Base-by-base conservation (phyloP, 2,113 vertebrate genomes). In the Oreochromis spilurus region DNA sequence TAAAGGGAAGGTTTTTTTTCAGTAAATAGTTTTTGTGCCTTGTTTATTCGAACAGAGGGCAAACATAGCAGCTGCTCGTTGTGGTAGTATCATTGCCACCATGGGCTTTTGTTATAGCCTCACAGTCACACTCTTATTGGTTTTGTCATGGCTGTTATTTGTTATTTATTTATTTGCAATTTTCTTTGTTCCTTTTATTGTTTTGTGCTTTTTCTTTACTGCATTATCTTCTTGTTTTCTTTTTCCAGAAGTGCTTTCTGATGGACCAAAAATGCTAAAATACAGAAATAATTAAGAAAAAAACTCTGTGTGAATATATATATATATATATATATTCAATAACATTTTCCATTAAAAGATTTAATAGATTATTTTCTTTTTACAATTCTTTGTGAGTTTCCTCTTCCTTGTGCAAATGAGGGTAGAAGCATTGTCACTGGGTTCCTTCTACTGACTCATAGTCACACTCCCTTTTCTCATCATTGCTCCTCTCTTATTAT, bases 71-170 rank as follows among this genome's bases (percentile, higher is more conserved):
- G n/a, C 48, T 82, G 54, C n/a, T 16, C 14, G 53, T 38, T 13
- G 55, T 29, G 7, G 6, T 31, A 19, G 43, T 50, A 77, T 48
- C 26, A 50, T 31, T 13, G 24, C 10, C 70, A 45, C 24, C 40
- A 29, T 13, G 38, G 79, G 82, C 79, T 70, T 78, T 79, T 17
- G 45, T 77, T 19, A 70, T 34, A 70, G 81, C 80, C 16, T 72
- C n/a, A 58, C 31, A 58, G 67, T 72, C 83, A 70, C 31, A 24
- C 79, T 87, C 40, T 79, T 79, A 83, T 86, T 91, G 83, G 79
- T 82, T 38, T 57, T 48, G 65, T 55, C 40, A 14, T 10, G 1
- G 45, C 14, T 84, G 36, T 40, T 48, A 48, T 29, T 50, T 48
- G 9, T 72, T 45, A 70, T 38, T 72, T 29, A 45, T 65, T 38